Evolutionary conservation across 2,888 invertebrate species (phyloP), one percentile per base, ranked within the genome.

Genomic region (Drosophila niveifrons): DNA sequence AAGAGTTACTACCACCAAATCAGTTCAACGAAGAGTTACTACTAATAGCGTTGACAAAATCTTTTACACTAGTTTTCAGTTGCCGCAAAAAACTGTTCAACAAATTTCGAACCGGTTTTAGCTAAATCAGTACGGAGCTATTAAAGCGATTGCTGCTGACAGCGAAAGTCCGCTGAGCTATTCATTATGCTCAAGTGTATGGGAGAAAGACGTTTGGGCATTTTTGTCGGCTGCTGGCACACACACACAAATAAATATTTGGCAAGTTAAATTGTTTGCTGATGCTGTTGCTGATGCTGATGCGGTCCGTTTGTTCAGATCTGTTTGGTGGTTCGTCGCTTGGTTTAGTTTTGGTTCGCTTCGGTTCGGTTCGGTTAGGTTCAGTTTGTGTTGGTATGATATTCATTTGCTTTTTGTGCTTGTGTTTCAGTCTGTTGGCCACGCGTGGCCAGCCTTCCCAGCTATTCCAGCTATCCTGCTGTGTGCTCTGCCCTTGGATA

Each of bases 381-480:
- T 23, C 23, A 23, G 23, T 23, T 23, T 52, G 28, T 11, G 10
- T 31, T 11, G 10, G 39, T 7, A 41, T 41, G 39, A 2, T 41
- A n/a, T 23, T 4, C 29, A 31, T 55, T 46, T 31, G 48, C 36
- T 18, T 41, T n/a, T 36, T 29, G 34, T 29, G 34, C 39, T 39
- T 64, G 53, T 62, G 74, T 65, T 71, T 59, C 62, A 59, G 55
- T 58, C 66, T 62, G 76, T 62, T 75, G 76, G 51, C 73, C 56
- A 66, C 57, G 61, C 41, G 46, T 53, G 28, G 23, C 29, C 34
- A 13, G 0, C 17, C 11, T n/a, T 8, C 9, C 17, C 23, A 23
- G 23, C 17, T 17, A 17, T 17, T 44, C 44, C 7, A 7, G n/a
- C 17, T 17, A 15, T 9, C 31, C 34, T 31, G 31, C 34, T 34